Percentiles rank a stretch among this genome's conserved stretches.
These are phyloP conservation scores for Zelleria hepariella DNA, from an alignment of 2,888 invertebrate species.

Conservation along the genomic window DNA sequence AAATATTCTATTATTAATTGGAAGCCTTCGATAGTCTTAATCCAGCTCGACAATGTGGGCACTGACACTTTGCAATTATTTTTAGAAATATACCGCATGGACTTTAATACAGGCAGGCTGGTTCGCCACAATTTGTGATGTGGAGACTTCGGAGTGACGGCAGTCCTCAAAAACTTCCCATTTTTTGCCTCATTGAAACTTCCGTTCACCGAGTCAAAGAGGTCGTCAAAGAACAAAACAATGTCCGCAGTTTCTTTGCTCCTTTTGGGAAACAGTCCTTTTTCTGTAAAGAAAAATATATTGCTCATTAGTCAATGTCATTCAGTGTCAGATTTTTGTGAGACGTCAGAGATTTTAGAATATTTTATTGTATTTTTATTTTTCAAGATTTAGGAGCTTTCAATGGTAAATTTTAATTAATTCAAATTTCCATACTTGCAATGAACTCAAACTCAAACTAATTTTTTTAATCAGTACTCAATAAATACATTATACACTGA, in stretches of 20 bases:
- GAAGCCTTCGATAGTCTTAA: constrained; percentile 14
- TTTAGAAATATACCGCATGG: constrained; percentile 10
- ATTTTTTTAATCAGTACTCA: too few relatives aligned
- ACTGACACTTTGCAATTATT: constrained; percentile 7
- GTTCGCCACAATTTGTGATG: constrained; percentile 14
- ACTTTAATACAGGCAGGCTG: constrained; percentile 11
- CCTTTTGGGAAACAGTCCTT: background rate
- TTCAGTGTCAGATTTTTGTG: too few relatives aligned
- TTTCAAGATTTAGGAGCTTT: too few relatives aligned
- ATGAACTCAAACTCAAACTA: too few relatives aligned
- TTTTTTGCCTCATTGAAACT: background rate
- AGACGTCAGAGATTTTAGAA: too few relatives aligned
- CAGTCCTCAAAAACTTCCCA: constrained; percentile 9
- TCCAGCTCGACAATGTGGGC: constrained; percentile 14
- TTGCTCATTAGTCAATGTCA: too few relatives aligned
- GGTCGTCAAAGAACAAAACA: background rate
- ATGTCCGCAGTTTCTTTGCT: background rate
- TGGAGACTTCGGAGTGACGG: constrained; percentile 13
- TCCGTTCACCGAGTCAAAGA: constrained; percentile 7
- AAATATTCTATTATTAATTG: background rate
- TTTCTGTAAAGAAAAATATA: constrained; percentile 1
- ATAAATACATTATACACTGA: too few relatives aligned
- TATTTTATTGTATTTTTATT: too few relatives aligned
- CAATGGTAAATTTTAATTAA: too few relatives aligned
- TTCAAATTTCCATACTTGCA: too few relatives aligned